Conservation (phyloP, 2,888 invertebrate species). For the Tethea ocularis region DNA sequence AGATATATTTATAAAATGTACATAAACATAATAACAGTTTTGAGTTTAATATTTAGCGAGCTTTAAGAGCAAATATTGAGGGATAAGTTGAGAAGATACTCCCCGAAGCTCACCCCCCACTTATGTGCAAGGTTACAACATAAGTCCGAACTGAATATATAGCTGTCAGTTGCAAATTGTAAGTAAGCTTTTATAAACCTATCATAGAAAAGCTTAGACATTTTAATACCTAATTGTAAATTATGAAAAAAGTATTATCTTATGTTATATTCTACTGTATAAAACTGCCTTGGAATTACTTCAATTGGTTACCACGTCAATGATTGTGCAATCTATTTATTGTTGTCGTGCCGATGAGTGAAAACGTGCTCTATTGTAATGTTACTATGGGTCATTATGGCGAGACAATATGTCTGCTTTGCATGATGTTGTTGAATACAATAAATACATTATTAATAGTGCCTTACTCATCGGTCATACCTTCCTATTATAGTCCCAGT, state of each 20-base stretch:
- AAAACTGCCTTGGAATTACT: conserved; percentile 42
- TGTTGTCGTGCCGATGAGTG: conserved; percentile 6
- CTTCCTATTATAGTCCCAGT: conserved; percentile 26
- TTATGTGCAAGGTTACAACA: conserved; percentile 54
- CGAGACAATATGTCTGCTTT: conserved; percentile 13
- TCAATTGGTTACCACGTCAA: conserved; percentile 29
- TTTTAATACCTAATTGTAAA: conserved; percentile 36
- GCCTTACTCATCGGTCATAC: background rate
- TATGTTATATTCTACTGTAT: conserved; percentile 50
- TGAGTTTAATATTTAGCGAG: conserved; percentile 34
- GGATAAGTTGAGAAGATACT: conserved; percentile 57
- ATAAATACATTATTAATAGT: conserved; percentile 2
- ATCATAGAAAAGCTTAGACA: conserved; percentile 32
- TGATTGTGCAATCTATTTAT: conserved; percentile 27
- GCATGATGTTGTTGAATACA: background rate
- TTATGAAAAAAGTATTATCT: conserved; percentile 59
- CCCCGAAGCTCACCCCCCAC: conserved; percentile 48
- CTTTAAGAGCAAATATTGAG: conserved; percentile 57
- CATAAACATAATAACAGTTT: conserved; percentile 25
- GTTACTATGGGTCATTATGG: conserved; percentile 8
- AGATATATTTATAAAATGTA: conserved; percentile 21
- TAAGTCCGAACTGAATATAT: conserved; percentile 33
- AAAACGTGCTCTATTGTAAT: conserved; percentile 11
- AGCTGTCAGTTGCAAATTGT: conserved; percentile 47
- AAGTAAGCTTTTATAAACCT: conserved; percentile 58